Evolutionary conservation across 2,113 vertebrate species (phyloP).

Genomic region (Takifugu flavidus): DNA sequence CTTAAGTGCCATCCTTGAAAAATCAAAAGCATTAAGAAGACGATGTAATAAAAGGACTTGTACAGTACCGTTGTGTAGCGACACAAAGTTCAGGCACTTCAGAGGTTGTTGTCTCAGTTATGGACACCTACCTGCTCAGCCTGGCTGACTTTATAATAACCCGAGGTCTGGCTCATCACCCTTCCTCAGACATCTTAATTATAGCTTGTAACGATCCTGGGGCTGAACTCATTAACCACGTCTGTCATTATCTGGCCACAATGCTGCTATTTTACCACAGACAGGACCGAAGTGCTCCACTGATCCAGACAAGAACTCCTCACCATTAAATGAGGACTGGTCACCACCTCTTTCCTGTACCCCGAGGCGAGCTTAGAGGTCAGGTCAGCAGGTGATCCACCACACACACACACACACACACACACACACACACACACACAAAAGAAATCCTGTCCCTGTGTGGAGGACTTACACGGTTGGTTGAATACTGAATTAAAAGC

Average conservation of each 20-base stretch:
- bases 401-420: too few species aligned
- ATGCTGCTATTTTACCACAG: conserved; percentile 10
- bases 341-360: conserved; percentile 8
- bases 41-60: too few species aligned
- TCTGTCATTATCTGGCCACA: conserved; percentile 45
- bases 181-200: conserved; percentile 41
- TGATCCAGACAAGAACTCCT: conserved; percentile 35
- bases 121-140: not conserved
- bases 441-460: too few species aligned
- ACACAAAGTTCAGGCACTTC: not conserved
- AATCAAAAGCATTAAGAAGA: too few species aligned
- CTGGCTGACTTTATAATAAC: conserved; percentile 36
- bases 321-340: conserved; percentile 33
- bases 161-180: conserved; percentile 12
- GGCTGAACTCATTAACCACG: conserved; percentile 29
- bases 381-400: not conserved
- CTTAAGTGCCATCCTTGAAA: too few species aligned
- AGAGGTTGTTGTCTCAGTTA: not conserved
- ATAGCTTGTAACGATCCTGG: not conserved
- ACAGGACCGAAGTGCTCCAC: conserved; percentile 1
- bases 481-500: too few species aligned
- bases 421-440: too few species aligned
- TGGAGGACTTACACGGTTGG: too few species aligned
- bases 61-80: conserved; percentile 25
- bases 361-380: conserved; percentile 17